Conservation (phyloP, 1,140 invertebrate species). For the Scaptomyza hsui region DNA sequence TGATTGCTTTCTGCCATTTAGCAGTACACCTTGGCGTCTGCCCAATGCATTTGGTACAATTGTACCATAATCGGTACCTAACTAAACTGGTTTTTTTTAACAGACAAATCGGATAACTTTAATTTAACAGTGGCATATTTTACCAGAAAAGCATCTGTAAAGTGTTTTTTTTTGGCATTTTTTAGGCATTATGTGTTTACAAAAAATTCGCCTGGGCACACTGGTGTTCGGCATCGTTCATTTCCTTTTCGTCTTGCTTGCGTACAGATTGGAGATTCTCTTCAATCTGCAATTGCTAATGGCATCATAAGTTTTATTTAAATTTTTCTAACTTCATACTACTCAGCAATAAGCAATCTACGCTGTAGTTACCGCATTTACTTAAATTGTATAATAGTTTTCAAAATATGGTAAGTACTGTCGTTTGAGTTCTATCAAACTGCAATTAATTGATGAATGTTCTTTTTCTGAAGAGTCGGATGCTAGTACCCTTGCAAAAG, state of each 20-base stretch:
- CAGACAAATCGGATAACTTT: not conserved
- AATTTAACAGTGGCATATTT: not conserved
- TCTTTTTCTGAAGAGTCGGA: slow-evolving; percentile 76
- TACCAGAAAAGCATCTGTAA: not conserved
- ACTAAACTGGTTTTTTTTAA: too few relatives aligned
- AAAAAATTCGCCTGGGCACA: slow-evolving; percentile 9
- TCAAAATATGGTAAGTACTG: slow-evolving; percentile 12
- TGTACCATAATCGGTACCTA: too few relatives aligned
- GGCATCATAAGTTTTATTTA: slow-evolving; percentile 4
- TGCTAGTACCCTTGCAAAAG: slow-evolving; percentile 41
- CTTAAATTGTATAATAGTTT: not conserved
- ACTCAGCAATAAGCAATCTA: not conserved
- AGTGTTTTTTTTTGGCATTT: slow-evolving; percentile 10
- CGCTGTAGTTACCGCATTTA: not conserved
- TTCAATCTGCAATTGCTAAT: not conserved
- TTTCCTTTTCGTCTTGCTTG: slow-evolving; percentile 12
- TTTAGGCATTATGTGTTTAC: not conserved
- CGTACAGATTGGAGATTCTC: not conserved
- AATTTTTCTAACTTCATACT: not conserved
- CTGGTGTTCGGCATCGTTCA: slow-evolving; percentile 17
- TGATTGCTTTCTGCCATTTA: too few relatives aligned
- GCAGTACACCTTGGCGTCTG: too few relatives aligned
- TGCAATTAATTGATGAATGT: slow-evolving; percentile 61
- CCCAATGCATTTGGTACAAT: too few relatives aligned
- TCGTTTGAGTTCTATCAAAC: not conserved